These are phyloP conservation scores for Scylla paramamosain DNA, from an alignment of 1,140 invertebrate genomes.

Conservation along the genomic window DNA sequence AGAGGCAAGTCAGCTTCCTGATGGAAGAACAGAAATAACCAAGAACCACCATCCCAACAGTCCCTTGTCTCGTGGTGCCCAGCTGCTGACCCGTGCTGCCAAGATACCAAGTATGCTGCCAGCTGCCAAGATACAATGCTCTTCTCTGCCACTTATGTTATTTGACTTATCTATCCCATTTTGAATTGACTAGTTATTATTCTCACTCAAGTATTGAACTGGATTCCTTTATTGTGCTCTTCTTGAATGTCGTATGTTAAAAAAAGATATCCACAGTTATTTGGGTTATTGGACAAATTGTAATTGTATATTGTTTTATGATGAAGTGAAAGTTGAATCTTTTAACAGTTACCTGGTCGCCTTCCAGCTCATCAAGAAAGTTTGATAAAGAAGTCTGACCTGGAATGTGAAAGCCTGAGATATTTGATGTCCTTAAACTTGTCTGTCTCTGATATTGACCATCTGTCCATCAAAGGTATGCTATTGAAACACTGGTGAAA, in stretches of 20 bases:
- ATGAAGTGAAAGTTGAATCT: not conserved
- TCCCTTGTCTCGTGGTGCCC: conserved; percentile 56
- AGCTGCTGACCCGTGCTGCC: conserved; percentile 39
- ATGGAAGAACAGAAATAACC: not conserved
- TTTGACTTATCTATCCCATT: no score
- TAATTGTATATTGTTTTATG: no score
- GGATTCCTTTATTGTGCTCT: no score
- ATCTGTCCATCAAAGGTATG: not conserved
- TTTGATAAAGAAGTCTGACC: not conserved
- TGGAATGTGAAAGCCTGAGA: conserved; percentile 43
- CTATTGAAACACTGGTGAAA: not conserved
- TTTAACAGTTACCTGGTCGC: not conserved
- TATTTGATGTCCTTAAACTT: conserved; percentile 53
- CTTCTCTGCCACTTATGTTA: not conserved
- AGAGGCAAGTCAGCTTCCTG: not conserved
- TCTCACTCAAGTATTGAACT: no score
- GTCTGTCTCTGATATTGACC: not conserved
- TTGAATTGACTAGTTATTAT: no score
- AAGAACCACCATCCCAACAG: not conserved
- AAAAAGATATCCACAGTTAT: no score
- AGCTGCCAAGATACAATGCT: not conserved
- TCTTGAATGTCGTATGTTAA: no score
- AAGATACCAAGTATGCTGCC: conserved; percentile 32
- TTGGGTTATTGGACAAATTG: no score
- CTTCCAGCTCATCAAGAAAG: conserved; percentile 29